Conservation (phyloP, 2,797 vertebrate genomes). For the Mycteria americana region DNA sequence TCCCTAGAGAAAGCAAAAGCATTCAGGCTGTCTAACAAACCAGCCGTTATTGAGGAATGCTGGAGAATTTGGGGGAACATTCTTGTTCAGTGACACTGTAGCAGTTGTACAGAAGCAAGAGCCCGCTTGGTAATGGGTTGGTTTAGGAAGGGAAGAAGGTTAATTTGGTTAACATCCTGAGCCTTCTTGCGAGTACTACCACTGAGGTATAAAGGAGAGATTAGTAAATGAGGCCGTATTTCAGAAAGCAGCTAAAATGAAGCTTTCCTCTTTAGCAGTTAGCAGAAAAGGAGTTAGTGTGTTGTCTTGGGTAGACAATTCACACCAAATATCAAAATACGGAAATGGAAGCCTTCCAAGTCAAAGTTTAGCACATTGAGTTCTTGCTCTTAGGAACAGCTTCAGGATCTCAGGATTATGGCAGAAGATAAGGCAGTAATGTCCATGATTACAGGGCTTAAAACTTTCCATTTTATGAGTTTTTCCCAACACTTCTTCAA, state of each 20-base stretch:
- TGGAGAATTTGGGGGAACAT: background rate
- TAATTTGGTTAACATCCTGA: background rate
- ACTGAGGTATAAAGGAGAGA: background rate
- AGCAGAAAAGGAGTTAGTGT: background rate
- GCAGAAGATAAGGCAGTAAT: background rate
- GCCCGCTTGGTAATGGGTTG: background rate
- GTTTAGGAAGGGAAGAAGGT: background rate
- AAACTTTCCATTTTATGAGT: background rate
- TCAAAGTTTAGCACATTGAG: background rate
- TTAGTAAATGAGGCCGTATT: background rate
- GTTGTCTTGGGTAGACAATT: background rate
- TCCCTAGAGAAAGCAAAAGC: background rate
- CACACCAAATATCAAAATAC: background rate
- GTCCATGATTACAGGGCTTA: background rate
- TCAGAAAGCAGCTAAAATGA: background rate
- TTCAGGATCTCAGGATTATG: background rate
- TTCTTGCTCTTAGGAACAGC: background rate
- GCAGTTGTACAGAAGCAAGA: background rate
- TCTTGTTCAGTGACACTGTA: background rate
- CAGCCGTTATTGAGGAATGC: background rate
- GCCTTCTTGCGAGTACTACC: background rate
- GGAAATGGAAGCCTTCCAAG: background rate
- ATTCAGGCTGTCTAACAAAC: background rate
- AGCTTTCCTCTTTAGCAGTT: background rate
- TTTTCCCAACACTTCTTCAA: background rate